Conservation (phyloP, 1,140 invertebrate species). For the Megalopta genalis region DNA sequence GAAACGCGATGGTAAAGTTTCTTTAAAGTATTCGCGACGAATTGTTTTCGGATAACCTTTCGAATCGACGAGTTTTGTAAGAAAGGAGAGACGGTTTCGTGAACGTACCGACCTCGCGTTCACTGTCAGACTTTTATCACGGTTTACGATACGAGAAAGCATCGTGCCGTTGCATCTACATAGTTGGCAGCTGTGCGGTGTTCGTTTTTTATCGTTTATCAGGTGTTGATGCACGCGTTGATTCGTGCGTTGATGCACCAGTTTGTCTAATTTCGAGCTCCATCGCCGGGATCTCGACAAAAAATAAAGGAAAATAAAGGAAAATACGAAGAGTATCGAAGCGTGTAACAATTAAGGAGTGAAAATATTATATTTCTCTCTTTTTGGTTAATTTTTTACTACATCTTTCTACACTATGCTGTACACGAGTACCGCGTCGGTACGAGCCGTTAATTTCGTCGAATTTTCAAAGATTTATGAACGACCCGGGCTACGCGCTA, state of each 20-base stretch:
- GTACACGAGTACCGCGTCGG: background rate
- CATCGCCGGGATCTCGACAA: no score
- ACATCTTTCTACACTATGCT: no score
- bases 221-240: background rate
- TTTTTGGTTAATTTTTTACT: no score
- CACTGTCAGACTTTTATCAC: slow-evolving; percentile 1
- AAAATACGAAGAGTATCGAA: no score
- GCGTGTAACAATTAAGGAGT: no score
- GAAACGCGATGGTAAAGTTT: no score
- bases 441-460: slow-evolving; percentile 36
- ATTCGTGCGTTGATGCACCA: no score
- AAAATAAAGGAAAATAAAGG: no score
- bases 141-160: background rate
- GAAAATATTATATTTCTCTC: no score
- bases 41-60: background rate
- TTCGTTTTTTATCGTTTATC: slow-evolving; percentile 35
- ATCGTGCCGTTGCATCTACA: slow-evolving; percentile 15
- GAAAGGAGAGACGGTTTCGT: background rate
- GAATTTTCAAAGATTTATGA: background rate
- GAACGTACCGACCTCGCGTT: no score
- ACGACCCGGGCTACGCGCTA: background rate
- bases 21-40: no score
- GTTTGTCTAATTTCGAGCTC: no score
- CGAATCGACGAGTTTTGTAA: background rate
- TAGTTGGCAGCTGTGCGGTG: slow-evolving; percentile 36